A percentile compares a stretch with the other conserved stretches of the same genome.
Conservation (phyloP, 1,140 invertebrate species). For the Anoplophora glabripennis region DNA sequence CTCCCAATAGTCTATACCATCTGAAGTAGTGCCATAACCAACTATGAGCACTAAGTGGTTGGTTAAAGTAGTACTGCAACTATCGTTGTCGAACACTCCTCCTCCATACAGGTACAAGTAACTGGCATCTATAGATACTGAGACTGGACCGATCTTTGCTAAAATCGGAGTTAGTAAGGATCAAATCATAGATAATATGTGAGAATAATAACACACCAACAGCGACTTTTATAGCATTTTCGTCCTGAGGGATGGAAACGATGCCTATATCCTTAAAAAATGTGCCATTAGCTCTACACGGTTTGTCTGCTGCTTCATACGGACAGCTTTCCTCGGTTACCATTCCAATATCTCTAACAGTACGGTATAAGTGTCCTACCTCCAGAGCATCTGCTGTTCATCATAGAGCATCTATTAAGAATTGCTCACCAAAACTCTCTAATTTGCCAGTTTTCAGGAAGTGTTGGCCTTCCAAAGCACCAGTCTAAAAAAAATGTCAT, state of each 20-base stretch:
- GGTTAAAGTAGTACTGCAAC: slow-evolving; percentile 6
- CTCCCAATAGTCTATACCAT: slow-evolving; percentile 71
- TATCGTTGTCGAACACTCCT: slow-evolving; percentile 22
- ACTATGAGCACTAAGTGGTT: slow-evolving; percentile 25
- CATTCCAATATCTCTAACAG: slow-evolving; percentile 53
- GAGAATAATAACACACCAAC: slow-evolving; percentile 54
- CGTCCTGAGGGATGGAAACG: neutral
- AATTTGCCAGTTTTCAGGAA: slow-evolving; percentile 11
- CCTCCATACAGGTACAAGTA: slow-evolving; percentile 21
- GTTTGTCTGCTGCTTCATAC: slow-evolving; percentile 19
- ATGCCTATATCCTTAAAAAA: slow-evolving; percentile 1
- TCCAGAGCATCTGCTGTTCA: slow-evolving; percentile 23
- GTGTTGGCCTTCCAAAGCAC: slow-evolving; percentile 28
- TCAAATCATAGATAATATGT: no score
- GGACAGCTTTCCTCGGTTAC: slow-evolving; percentile 27
- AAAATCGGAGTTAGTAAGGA: slow-evolving; percentile 57
- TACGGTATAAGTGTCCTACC: slow-evolving; percentile 29
- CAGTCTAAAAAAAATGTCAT: no score
- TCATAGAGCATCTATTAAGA: slow-evolving; percentile 43
- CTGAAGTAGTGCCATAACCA: slow-evolving; percentile 45
- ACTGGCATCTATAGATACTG: slow-evolving; percentile 86
- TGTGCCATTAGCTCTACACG: slow-evolving; percentile 8
- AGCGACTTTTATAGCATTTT: slow-evolving; percentile 56
- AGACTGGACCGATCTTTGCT: slow-evolving; percentile 81
- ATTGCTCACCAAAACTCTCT: slow-evolving; percentile 28